Base-by-base conservation (phyloP, 2,797 vertebrate genomes). In the Pseudocheirus occidentalis region DNA sequence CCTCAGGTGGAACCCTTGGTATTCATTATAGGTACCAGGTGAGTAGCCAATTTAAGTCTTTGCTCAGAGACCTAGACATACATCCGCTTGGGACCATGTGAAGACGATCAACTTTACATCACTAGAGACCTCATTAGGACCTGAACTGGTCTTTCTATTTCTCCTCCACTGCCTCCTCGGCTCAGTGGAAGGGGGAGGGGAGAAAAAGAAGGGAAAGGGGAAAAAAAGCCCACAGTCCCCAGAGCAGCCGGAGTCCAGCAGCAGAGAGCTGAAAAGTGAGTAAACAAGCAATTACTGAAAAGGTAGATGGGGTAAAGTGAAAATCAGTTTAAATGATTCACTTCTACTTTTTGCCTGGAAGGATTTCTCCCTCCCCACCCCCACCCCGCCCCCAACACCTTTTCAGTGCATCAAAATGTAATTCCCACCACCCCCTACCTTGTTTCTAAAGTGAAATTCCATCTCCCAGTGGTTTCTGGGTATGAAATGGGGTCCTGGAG, bases 41-140 rank as follows among this genome's bases (percentile, higher is more conserved):
- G 96, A 94, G 93, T 73, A 94, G 95, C 95, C 93, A 97, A 97
- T 98, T 97, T 97, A 96, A 96, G 90, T 81, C 93, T 95, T 95
- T 59, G 93, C 94, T 97, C 91, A 14, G 96, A 95, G 97, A 97
- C 97, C 97, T 97, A 93, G 92, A 18, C 90, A 62, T 92, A 95
- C 93, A 92, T 94, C 94, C 94, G 91, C 91, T 95, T 46, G 81
- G 94, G 90, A 97, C 94, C 55, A 40, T 96, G 90, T 29, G 90
- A 90, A 95, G 92, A 93, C 81, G 62, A 94, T 95, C 97, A 96
- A 96, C 95, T 98, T 96, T 94, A 28, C 95, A 94, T 97, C 97
- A 96, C 97, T 92, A 91, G 97, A 96, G 97, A 97, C 97, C 97
- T 97, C 95, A 97, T 97, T 97, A 97, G 97, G 95, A 97, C 96